Percentiles rank a stretch among this genome's conserved stretches.
Evolutionary conservation across 2,888 invertebrate genomes (phyloP).

Genomic region (Drosophila limbata): DNA sequence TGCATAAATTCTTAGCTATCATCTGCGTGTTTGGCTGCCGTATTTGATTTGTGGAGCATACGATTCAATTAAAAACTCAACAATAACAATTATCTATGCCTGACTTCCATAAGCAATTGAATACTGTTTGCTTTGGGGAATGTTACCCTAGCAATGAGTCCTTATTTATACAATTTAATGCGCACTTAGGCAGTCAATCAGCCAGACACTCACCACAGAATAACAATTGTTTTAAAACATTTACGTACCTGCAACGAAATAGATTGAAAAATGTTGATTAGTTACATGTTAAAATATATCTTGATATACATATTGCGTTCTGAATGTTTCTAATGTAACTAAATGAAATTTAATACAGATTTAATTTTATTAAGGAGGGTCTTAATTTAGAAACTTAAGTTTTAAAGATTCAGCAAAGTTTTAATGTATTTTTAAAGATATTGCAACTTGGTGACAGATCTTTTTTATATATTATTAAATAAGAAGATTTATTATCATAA

Average conservation of each 20-base stretch:
- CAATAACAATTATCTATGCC: slow-evolving; percentile 33
- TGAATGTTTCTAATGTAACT: not conserved
- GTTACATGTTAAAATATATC: slow-evolving; percentile 13
- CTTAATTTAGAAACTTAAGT: not conserved
- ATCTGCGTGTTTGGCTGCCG: slow-evolving; percentile 7
- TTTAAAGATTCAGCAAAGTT: too few species aligned
- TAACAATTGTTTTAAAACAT: slow-evolving; percentile 49
- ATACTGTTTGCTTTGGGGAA: slow-evolving; percentile 18
- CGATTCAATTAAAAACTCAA: slow-evolving; percentile 22
- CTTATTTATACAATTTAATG: slow-evolving; percentile 53
- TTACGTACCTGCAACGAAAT: slow-evolving; percentile 69
- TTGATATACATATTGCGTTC: not conserved
- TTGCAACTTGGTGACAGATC: not conserved
- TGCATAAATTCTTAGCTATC: not conserved
- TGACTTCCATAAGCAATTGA: slow-evolving; percentile 32
- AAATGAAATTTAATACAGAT: not conserved
- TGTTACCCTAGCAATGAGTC: slow-evolving; percentile 35
- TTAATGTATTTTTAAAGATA: not conserved
- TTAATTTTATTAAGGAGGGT: too few species aligned
- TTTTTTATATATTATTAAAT: not conserved
- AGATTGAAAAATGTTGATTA: slow-evolving; percentile 18
- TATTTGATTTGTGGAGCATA: slow-evolving; percentile 31
- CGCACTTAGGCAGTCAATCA: slow-evolving; percentile 52
- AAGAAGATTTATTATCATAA: not conserved
- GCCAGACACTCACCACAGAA: slow-evolving; percentile 62